Evolutionary conservation across 37 sponge, comb jelly and placozoan species (phyloP).

Genomic region (Hexactinellida sp.): DNA sequence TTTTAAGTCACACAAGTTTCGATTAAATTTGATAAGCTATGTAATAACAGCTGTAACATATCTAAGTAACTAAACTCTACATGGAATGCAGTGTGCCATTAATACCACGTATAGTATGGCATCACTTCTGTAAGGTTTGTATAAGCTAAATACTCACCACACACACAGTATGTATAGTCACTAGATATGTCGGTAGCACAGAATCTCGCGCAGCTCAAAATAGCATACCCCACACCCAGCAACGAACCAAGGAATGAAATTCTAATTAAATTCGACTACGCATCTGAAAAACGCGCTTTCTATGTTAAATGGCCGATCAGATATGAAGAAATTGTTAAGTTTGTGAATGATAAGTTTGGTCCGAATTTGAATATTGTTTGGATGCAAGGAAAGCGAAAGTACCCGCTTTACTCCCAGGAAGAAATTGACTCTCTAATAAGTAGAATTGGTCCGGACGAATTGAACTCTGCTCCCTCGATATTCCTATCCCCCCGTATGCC

Average conservation of each 20-base stretch:
- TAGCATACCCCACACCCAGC: slow-evolving; percentile 9
- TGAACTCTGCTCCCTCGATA: not conserved
- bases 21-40: no score
- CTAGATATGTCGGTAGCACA: not conserved
- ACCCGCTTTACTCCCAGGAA: not conserved
- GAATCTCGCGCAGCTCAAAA: not conserved
- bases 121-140: no score
- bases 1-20: no score
- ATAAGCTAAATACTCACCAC: no score
- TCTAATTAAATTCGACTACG: not conserved
- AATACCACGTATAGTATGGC: no score
- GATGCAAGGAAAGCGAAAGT: not conserved
- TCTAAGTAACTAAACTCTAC: no score
- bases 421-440: not conserved
- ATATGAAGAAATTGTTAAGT: not conserved
- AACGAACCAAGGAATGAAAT: slow-evolving; percentile 5
- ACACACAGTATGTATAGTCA: no score
- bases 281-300: not conserved
- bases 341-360: slow-evolving; percentile 7
- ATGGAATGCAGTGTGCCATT: no score
- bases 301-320: slow-evolving; percentile 7
- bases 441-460: not conserved
- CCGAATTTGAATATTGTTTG: not conserved
- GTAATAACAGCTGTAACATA: no score
- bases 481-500: not conserved